Percentiles rank a stretch among this genome's conserved stretches.
phyloP scores from a whole-genome alignment of 2,113 vertebrate genomes.

The Phrynosoma platyrhinos region DNA sequence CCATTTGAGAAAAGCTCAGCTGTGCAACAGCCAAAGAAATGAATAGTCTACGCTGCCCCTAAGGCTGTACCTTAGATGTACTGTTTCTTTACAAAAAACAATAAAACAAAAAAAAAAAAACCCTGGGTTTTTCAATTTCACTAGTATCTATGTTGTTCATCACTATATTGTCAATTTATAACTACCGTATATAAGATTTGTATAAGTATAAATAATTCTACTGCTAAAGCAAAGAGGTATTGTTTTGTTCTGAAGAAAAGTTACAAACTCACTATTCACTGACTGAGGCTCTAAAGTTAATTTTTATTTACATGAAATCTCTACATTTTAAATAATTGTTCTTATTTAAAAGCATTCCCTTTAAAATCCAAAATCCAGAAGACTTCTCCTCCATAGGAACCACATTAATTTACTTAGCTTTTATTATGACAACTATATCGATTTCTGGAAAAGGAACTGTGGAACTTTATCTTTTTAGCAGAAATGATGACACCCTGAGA shows the following conservation, averaged over 20 bases:
- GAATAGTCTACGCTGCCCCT: not conserved
- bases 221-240: constrained; percentile 57
- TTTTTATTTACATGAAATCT: constrained; percentile 38
- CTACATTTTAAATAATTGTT: constrained; percentile 37
- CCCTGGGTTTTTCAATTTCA: constrained; percentile 69
- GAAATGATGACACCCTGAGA: not conserved
- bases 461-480: constrained; percentile 33
- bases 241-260: constrained; percentile 47
- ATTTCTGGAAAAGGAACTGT: not conserved
- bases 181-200: constrained; percentile 15
- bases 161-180: too few species aligned
- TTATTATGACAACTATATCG: constrained; percentile 25
- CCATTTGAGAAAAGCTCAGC: not conserved
- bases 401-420: constrained; percentile 29
- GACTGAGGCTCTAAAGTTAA: constrained; percentile 48
- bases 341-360: not conserved
- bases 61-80: not conserved
- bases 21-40: not conserved
- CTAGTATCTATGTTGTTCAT: constrained; percentile 50
- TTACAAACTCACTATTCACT: constrained; percentile 49
- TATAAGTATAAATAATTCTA: constrained; percentile 62
- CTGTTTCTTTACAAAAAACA: constrained; percentile 57
- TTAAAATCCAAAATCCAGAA: not conserved
- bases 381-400: constrained; percentile 14
- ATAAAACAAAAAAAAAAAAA: too few species aligned